Evolutionary conservation across 1,140 invertebrate species (phyloP).

Genomic region (Aphelenchoides fujianensis): DNA sequence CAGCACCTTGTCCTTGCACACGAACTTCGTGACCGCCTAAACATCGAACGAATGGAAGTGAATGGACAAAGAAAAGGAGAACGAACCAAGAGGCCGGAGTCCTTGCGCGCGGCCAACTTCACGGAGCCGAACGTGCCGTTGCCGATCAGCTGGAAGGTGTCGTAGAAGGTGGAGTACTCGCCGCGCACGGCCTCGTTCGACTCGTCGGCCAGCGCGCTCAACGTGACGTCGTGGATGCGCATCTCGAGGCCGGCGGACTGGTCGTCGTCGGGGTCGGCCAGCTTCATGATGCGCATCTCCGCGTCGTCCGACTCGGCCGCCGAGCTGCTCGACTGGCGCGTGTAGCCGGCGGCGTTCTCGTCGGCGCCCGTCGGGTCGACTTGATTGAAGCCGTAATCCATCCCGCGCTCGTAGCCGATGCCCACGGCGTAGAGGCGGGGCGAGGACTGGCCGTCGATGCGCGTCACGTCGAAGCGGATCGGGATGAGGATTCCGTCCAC

Average conservation of each 20-base stretch:
- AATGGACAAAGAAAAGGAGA: slow-evolving; percentile 38
- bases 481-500: slow-evolving; percentile 42
- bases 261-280: slow-evolving; percentile 9
- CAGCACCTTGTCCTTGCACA: slow-evolving; percentile 72
- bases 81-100: slow-evolving; percentile 69
- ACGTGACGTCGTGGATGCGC: slow-evolving; percentile 10
- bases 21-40: slow-evolving; percentile 75
- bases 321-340: slow-evolving; percentile 15
- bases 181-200: slow-evolving; percentile 51
- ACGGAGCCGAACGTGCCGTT: slow-evolving; percentile 76
- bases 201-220: slow-evolving; percentile 43
- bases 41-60: slow-evolving; percentile 49
- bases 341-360: background rate
- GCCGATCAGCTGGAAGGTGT: slow-evolving; percentile 72
- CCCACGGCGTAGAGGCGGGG: slow-evolving; percentile 43
- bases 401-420: slow-evolving; percentile 45
- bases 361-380: background rate
- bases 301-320: slow-evolving; percentile 26
- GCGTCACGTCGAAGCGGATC: slow-evolving; percentile 36
- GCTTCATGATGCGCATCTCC: slow-evolving; percentile 23
- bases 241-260: background rate
- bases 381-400: slow-evolving; percentile 49
- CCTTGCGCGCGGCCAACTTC: slow-evolving; percentile 70
- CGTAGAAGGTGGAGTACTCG: slow-evolving; percentile 69
- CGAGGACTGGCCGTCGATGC: slow-evolving; percentile 32